phyloP scores from a whole-genome alignment of 2,888 invertebrate genomes.

The Drosophila mayaguana region DNA sequence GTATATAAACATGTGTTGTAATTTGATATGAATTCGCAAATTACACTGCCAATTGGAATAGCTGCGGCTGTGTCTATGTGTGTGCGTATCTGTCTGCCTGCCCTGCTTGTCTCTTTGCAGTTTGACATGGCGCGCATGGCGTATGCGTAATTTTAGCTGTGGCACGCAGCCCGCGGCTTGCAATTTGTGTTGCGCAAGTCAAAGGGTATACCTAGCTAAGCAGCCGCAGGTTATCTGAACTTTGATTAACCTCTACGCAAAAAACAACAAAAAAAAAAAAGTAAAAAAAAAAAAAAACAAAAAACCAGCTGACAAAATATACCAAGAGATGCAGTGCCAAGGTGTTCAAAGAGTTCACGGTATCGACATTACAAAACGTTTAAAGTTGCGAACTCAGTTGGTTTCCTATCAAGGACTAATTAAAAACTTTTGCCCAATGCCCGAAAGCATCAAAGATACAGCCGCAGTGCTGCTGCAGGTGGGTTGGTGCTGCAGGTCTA shows the following conservation, averaged over 20 bases:
- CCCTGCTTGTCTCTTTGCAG: constrained; percentile 14
- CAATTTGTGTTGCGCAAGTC: constrained; percentile 42
- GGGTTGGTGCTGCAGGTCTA: constrained; percentile 26
- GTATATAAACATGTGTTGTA: constrained; percentile 24
- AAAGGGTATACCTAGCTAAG: constrained; percentile 39
- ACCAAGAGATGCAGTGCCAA: neutral
- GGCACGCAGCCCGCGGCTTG: constrained; percentile 50
- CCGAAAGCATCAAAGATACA: constrained; percentile 65
- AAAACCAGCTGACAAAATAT: constrained; percentile 33
- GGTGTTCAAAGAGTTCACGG: constrained; percentile 11
- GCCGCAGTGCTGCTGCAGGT: constrained; percentile 16
- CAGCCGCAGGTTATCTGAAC: constrained; percentile 69
- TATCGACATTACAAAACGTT: constrained; percentile 60
- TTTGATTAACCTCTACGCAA: constrained; percentile 66
- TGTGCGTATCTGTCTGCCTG: neutral
- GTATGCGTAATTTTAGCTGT: constrained; percentile 68
- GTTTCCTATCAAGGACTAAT: constrained; percentile 80
- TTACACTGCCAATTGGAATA: constrained; percentile 66
- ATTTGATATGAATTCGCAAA: constrained; percentile 75
- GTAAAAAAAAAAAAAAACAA: constrained; percentile 9
- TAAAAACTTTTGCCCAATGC: constrained; percentile 75
- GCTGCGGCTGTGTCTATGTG: neutral
- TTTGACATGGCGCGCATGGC: constrained; percentile 35
- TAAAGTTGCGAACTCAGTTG: constrained; percentile 64
- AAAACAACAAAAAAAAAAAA: constrained; percentile 14